Conservation (phyloP, 2,113 vertebrate genomes). For the Oncorhynchus mykiss region DNA sequence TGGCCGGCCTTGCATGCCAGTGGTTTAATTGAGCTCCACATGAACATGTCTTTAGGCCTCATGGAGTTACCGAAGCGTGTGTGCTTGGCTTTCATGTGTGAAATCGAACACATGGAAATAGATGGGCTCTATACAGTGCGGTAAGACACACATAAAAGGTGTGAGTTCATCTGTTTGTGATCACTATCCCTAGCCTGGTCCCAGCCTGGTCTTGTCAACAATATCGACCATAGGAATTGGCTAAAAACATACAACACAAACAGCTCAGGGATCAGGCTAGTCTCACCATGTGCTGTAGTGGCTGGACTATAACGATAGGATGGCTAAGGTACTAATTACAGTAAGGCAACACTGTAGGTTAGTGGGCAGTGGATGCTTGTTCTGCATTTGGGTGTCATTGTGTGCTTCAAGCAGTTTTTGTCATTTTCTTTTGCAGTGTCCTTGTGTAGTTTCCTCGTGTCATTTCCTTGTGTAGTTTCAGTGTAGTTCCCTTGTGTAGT, state of each 20-base stretch:
- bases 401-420: too few relatives aligned
- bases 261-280: background rate
- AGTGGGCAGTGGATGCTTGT: background rate
- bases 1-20: background rate
- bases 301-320: too few relatives aligned
- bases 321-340: too few relatives aligned
- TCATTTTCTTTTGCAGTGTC: too few relatives aligned
- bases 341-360: background rate
- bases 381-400: background rate
- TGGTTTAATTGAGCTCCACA: background rate
- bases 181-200: too few relatives aligned
- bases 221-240: too few relatives aligned
- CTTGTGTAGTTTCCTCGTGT: too few relatives aligned
- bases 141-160: background rate
- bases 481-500: too few relatives aligned
- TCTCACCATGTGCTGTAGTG: background rate
- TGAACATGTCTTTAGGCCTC: conserved; percentile 1
- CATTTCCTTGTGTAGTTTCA: too few relatives aligned
- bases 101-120: background rate
- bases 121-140: background rate
- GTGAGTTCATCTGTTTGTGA: background rate
- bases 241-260: too few relatives aligned
- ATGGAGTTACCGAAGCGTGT: conserved; percentile 5
- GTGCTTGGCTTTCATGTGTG: background rate
- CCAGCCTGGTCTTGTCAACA: too few relatives aligned